Evolutionary conservation across 1,140 invertebrate species (phyloP).

Genomic region (Drosophila watanabei): DNA sequence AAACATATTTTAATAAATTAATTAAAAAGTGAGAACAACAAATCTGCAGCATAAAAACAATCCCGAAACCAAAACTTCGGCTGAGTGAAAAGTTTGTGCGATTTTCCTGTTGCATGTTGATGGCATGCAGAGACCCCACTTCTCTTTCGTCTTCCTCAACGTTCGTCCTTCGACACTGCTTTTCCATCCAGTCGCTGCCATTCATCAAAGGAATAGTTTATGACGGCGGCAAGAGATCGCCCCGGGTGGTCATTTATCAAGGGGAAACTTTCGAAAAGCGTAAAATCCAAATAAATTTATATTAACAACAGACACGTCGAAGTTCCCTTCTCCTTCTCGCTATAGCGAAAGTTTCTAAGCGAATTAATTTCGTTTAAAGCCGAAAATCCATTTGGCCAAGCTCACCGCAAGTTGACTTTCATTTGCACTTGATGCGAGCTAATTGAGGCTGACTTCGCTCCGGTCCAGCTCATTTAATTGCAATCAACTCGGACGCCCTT

Average conservation of each 20-base stretch:
- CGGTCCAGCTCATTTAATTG: conserved; percentile 56
- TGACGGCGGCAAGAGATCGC: conserved; percentile 36
- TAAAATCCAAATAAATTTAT: conserved; percentile 53
- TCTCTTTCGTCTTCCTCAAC: neutral
- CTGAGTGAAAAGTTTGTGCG: conserved; percentile 47
- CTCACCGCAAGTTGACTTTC: conserved; percentile 54
- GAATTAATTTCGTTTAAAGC: conserved; percentile 44
- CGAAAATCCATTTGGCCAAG: conserved; percentile 38
- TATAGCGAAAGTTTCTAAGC: conserved; percentile 18
- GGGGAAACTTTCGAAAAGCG: conserved; percentile 26
- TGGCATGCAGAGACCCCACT: conserved; percentile 17
- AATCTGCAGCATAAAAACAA: conserved; percentile 42
- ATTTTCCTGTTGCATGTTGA: conserved; percentile 58
- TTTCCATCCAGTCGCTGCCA: neutral
- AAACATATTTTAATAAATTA: conserved; percentile 58
- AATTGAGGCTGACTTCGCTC: conserved; percentile 55
- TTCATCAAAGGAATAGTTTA: conserved; percentile 56
- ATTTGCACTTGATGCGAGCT: conserved; percentile 60
- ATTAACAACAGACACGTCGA: conserved; percentile 36
- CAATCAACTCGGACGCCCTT: conserved; percentile 40
- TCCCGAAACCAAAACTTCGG: conserved; percentile 24
- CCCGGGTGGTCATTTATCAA: conserved; percentile 43
- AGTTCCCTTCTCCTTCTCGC: neutral
- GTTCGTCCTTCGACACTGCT: conserved; percentile 7
- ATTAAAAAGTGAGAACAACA: conserved; percentile 31